Conservation (phyloP, 2,888 invertebrate genomes). For the Fragum whitleyi region DNA sequence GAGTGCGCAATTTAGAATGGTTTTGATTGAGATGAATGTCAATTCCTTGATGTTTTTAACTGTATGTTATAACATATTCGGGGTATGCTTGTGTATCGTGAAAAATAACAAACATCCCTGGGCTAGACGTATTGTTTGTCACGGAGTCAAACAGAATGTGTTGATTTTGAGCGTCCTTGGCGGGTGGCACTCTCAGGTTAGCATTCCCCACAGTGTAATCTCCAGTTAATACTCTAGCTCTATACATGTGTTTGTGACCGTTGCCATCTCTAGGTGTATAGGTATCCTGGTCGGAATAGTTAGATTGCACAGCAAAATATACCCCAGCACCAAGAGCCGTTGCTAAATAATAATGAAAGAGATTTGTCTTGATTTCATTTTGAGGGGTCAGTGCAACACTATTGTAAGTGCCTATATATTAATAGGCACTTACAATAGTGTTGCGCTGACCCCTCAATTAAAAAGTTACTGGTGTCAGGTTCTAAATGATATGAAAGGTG, state of each 20-base stretch:
- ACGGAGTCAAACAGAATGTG: slow-evolving; percentile 68
- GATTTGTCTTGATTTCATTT: too few relatives aligned
- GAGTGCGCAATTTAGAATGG: too few relatives aligned
- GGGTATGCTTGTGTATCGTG: slow-evolving; percentile 79
- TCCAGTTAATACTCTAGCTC: slow-evolving; percentile 72
- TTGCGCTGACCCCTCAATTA: too few relatives aligned
- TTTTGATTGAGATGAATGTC: too few relatives aligned
- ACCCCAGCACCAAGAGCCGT: slow-evolving; percentile 72
- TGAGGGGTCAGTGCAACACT: too few relatives aligned
- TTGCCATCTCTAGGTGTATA: slow-evolving; percentile 60
- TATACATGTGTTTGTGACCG: slow-evolving; percentile 70
- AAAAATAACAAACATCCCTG: slow-evolving; percentile 75
- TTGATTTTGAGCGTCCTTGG: slow-evolving; percentile 31
- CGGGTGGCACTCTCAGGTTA: slow-evolving; percentile 65
- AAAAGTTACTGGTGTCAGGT: too few relatives aligned
- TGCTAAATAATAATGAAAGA: not conserved
- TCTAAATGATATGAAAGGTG: too few relatives aligned
- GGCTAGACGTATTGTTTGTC: slow-evolving; percentile 61
- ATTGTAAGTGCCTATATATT: too few relatives aligned
- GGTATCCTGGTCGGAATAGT: slow-evolving; percentile 69
- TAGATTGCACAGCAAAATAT: slow-evolving; percentile 75
- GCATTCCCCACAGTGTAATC: slow-evolving; percentile 56
- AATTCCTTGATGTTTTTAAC: too few relatives aligned
- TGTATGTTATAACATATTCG: slow-evolving; percentile 73
- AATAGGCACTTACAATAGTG: too few relatives aligned